Percentiles rank a stretch among this genome's conserved stretches.
Evolutionary conservation across 2,888 invertebrate species (phyloP).

Genomic region (Byasa hedistus): DNA sequence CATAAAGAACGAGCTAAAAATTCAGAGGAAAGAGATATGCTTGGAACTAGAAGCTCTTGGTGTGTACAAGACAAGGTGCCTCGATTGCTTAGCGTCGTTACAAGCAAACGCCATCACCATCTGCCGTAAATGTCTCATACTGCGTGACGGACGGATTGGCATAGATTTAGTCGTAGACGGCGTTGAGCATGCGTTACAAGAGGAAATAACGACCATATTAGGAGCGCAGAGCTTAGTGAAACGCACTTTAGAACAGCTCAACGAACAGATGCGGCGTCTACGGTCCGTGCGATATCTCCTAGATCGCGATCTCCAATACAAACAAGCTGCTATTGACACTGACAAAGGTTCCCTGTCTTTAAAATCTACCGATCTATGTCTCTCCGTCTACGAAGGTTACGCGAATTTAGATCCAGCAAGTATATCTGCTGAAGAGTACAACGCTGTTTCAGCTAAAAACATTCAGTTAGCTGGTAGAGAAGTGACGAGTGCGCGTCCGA

Average conservation of each 20-base stretch:
- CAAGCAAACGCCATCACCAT: slow-evolving; percentile 83
- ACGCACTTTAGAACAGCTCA: slow-evolving; percentile 86
- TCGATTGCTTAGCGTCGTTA: slow-evolving; percentile 86
- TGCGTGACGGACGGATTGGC: slow-evolving; percentile 87
- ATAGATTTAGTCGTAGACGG: slow-evolving; percentile 91
- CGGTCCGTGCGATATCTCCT: slow-evolving; percentile 89
- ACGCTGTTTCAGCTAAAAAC: slow-evolving; percentile 84
- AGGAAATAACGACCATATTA: slow-evolving; percentile 88
- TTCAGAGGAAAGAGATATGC: slow-evolving; percentile 86
- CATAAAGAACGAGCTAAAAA: slow-evolving; percentile 86
- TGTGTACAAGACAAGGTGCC: slow-evolving; percentile 87
- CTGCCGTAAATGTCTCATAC: slow-evolving; percentile 86
- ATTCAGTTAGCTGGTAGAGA: slow-evolving; percentile 86
- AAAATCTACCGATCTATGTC: slow-evolving; percentile 84
- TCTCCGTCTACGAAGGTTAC: slow-evolving; percentile 85
- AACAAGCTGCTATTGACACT: slow-evolving; percentile 87
- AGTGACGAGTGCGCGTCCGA: slow-evolving; percentile 85
- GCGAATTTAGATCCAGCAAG: slow-evolving; percentile 82
- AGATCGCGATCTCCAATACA: slow-evolving; percentile 91
- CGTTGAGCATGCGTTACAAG: slow-evolving; percentile 88
- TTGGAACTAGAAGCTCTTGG: slow-evolving; percentile 89
- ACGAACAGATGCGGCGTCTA: slow-evolving; percentile 90
- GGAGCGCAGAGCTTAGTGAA: slow-evolving; percentile 84
- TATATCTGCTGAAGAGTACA: slow-evolving; percentile 87
- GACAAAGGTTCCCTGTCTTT: slow-evolving; percentile 86